Base-by-base conservation (phyloP, 2,888 invertebrate species). In the Listrodromus nycthemerus region DNA sequence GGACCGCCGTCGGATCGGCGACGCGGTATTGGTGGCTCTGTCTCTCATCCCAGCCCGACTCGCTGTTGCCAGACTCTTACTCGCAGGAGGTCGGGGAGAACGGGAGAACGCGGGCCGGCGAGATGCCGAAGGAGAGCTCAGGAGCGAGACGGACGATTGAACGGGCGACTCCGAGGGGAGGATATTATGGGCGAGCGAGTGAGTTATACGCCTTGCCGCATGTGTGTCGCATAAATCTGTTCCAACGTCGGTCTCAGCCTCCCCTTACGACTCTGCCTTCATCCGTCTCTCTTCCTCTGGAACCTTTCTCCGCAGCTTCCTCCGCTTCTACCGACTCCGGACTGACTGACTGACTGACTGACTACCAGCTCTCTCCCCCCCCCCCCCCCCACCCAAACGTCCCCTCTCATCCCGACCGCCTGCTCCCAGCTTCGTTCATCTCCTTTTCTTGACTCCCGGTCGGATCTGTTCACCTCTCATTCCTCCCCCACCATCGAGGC, bases 151-250 rank as follows among this genome's bases (percentile, higher is more conserved):
- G 93, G 94, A 94, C 94, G 94, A 94, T 93, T 89, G 87, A 84
- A 58, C 86, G 84, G 85, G 80, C 86, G 88, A 89, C 84, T 76
- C 70, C 85, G 81, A 86, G 86, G 90, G 89, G 90, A 89, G 91
- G 90, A 92, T 92, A 92, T 92, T 92, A 92, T 91, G 92, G 92
- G 91, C 91, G 91, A 92, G 89, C 91, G 92, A 93, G 92, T 93
- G 93, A 93, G 93, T 93, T 93, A 92, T 92, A 92, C 91, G 92
- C 88, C 87, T 90, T 90, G 92, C 90, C 92, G 92, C 93, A 92
- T 93, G 92, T 92, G 93, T 92, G 92, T 92, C 93, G 92, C 92
- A 93, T 93, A 93, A 93, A 93, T 93, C 93, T 92, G 92, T 91
- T 90, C 89, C 89, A 89, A 90, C 87, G 91, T 91, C 91, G 90